Evolutionary conservation across 1,140 invertebrate genomes (phyloP).

Genomic region (Ceratosolen solmsi): DNA sequence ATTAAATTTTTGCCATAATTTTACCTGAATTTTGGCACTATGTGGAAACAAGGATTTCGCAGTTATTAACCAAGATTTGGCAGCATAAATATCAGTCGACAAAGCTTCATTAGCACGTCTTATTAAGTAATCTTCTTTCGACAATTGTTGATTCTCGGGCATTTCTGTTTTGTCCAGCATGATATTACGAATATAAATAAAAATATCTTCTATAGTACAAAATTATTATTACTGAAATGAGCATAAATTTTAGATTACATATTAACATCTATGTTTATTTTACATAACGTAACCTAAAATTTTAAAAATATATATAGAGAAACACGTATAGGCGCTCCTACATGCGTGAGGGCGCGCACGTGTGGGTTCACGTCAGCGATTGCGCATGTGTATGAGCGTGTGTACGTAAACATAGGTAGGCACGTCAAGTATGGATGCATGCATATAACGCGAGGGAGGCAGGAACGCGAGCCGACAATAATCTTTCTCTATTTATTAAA

Average conservation of each 20-base stretch:
- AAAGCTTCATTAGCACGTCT: constrained; percentile 82
- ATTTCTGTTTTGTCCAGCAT: constrained; percentile 58
- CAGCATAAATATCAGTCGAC: constrained; percentile 81
- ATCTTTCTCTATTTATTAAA: too few relatives aligned
- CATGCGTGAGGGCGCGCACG: too few relatives aligned
- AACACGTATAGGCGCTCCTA: background rate
- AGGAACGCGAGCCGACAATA: too few relatives aligned
- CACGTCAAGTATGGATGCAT: too few relatives aligned
- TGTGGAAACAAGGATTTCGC: constrained; percentile 90
- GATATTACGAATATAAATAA: constrained; percentile 3
- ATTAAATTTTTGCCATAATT: constrained; percentile 19
- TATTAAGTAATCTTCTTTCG: constrained; percentile 87
- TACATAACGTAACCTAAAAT: constrained; percentile 33
- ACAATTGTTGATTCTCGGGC: constrained; percentile 64
- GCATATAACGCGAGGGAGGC: too few relatives aligned
- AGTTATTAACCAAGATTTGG: constrained; percentile 93
- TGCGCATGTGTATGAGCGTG: too few relatives aligned
- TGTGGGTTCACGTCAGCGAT: too few relatives aligned
- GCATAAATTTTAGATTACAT: constrained; percentile 20
- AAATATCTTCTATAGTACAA: constrained; percentile 4
- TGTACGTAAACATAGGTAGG: too few relatives aligned
- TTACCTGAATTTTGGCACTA: constrained; percentile 87
- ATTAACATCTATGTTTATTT: constrained; percentile 18
- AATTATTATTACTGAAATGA: constrained; percentile 1
- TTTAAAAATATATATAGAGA: constrained; percentile 19